Conservation (phyloP, 2,113 vertebrate species). For the Sylvietta virens region DNA sequence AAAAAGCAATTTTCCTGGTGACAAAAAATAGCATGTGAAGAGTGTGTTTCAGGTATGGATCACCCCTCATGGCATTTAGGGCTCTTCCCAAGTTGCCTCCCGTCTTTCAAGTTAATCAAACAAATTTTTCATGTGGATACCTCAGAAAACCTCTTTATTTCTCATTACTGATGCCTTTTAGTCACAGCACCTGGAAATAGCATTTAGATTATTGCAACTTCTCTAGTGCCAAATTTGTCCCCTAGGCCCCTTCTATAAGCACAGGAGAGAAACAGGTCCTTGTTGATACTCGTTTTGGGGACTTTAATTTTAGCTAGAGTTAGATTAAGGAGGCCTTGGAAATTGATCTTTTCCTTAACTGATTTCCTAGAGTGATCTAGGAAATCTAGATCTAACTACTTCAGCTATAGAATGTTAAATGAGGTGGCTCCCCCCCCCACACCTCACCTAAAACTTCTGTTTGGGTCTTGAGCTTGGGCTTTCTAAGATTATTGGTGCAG, state of each 20-base stretch:
- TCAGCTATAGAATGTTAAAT: neutral
- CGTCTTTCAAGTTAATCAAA: neutral
- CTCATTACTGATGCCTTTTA: neutral
- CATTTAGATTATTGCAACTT: neutral
- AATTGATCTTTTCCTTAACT: neutral
- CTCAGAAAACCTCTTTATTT: neutral
- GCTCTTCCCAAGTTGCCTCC: neutral
- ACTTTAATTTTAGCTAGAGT: neutral
- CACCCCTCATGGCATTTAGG: neutral
- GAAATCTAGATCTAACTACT: too few relatives aligned
- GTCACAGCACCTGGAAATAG: neutral
- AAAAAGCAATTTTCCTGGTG: neutral
- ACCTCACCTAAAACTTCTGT: neutral
- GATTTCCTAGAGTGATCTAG: neutral
- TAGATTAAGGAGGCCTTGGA: neutral
- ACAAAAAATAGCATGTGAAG: neutral
- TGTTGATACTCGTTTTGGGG: neutral
- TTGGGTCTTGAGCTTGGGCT: neutral
- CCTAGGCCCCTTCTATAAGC: neutral
- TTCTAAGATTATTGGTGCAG: neutral
- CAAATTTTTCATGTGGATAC: neutral
- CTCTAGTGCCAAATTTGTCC: neutral
- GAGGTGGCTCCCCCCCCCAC: rapidly evolving
- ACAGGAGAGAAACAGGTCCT: neutral
- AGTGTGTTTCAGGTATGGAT: neutral